A percentile compares a stretch with the other conserved stretches of the same genome.
Conservation (phyloP, 2,888 invertebrate genomes). For the Athripsodes cinereus region DNA sequence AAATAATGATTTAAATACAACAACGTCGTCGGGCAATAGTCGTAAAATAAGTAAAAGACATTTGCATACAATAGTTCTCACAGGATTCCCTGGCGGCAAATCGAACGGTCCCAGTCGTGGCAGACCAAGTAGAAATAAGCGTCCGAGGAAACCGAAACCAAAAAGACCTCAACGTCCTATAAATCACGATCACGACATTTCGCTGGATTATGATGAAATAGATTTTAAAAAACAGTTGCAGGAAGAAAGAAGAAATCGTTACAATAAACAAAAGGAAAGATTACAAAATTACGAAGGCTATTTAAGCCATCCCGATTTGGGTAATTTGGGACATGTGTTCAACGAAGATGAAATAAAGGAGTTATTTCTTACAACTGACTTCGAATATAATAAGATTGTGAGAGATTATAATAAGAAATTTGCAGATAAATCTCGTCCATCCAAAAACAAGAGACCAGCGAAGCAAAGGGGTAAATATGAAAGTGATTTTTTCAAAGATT, state of each 20-base stretch:
- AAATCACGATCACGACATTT: not conserved
- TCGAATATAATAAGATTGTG: constrained; percentile 19
- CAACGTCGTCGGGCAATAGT: not conserved
- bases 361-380: constrained; percentile 16
- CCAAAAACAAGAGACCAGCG: not conserved
- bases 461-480: not conserved
- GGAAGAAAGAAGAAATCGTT: not conserved
- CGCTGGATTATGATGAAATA: not conserved
- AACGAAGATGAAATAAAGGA: constrained; percentile 23
- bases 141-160: constrained; percentile 9
- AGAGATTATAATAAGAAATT: constrained; percentile 12
- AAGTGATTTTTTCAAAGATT: not conserved
- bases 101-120: not conserved
- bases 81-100: too few relatives aligned
- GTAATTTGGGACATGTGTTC: constrained; percentile 17
- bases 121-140: not conserved
- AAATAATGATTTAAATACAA: not conserved
- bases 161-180: not conserved
- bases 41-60: not conserved
- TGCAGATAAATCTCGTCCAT: not conserved
- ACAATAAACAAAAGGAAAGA: constrained; percentile 3
- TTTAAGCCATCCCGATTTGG: not conserved
- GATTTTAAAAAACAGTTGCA: not conserved
- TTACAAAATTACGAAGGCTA: not conserved
- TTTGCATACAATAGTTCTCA: not conserved